Percentiles rank a stretch among this genome's conserved stretches.
phyloP scores from a whole-genome alignment of 64 coral and sea anemone genomes.

The Astreopora myriophthalma region DNA sequence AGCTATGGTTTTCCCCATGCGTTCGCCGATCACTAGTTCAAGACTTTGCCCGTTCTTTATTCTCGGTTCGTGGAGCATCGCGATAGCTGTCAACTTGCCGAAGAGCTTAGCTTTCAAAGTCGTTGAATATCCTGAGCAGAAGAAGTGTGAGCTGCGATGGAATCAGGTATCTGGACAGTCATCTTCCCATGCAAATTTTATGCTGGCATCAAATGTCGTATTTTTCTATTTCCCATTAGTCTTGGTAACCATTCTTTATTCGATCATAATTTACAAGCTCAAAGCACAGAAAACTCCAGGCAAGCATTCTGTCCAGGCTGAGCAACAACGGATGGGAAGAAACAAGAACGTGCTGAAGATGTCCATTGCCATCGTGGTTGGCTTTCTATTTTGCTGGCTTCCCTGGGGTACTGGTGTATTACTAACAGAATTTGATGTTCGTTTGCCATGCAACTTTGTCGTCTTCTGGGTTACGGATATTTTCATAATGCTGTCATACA shows the following conservation, averaged over 20 bases:
- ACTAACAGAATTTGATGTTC: neutral
- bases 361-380: neutral
- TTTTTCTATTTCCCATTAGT: neutral
- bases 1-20: neutral
- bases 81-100: neutral
- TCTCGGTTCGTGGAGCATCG: neutral
- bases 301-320: neutral
- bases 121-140: neutral
- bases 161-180: neutral
- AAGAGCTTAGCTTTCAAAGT: neutral
- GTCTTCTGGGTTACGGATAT: neutral
- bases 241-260: neutral
- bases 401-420: neutral
- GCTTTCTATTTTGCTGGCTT: neutral
- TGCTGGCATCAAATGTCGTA: neutral
- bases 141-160: neutral
- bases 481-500: neutral
- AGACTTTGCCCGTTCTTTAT: neutral
- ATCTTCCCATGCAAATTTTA: neutral
- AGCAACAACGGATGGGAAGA: neutral
- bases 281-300: neutral
- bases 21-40: neutral
- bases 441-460: too few species aligned
- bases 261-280: neutral
- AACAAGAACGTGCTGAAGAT: neutral